Evolutionary conservation across 2,888 invertebrate species (phyloP), one percentile per base, ranked within the genome.

Genomic region (Congeria kusceri): DNA sequence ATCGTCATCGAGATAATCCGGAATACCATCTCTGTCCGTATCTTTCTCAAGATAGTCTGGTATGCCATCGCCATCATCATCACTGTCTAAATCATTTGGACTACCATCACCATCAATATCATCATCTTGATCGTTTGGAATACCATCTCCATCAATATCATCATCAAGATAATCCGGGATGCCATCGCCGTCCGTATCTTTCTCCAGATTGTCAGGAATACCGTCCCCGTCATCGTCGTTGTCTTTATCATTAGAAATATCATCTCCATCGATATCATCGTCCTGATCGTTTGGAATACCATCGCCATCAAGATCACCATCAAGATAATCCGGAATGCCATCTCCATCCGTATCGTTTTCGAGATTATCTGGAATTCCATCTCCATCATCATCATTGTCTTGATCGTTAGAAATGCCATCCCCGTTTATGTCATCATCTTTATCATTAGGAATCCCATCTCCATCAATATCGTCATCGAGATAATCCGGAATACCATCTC

Each of bases 81-180:
- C 77, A 20, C 77, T 61, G 68, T 90, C 89, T 5, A 85, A 46
- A 66, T 90, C 59, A 77, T 92, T 92, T 18, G 92, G 91, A 49
- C 92, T 91, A 29, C 92, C 92, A 83, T 92, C 92, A 2, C 90
- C 91, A 84, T 89, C 91, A 13, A 85, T 86, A 49, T 92, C 83
- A 7, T 76, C 56, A 59, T 90, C 88, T 28, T 77, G 27, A 32
- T 85, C 61, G 75, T 91, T 87, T 0, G 88, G 89, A 57, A 90
- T 88, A 4, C 90, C 88, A 71, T 89, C 87, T 87, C 89, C 85
- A 84, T 93, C 92, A 32, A 86, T 88, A 46, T 89, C 90, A 5
- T 76, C 73, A 15, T 87, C 80, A 32, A 47, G 61, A 57, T 84
- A 80, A 65, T 92, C 91, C 7, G 91, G 91, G 66, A 92, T 91